Conservation (phyloP, 2,113 vertebrate genomes). For the Hypomesus transpacificus region DNA sequence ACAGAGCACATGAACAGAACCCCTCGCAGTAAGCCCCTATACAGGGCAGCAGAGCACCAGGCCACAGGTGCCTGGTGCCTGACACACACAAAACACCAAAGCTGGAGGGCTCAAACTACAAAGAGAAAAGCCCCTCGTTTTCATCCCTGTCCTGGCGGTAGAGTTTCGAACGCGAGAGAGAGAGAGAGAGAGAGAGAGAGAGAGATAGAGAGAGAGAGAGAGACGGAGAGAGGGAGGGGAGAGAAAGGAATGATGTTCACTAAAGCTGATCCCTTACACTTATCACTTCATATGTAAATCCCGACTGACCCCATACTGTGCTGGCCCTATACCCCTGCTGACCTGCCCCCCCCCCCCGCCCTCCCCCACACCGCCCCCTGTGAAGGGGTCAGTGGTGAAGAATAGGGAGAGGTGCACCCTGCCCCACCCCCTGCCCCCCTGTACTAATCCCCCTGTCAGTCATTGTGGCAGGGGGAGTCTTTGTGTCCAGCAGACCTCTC, state of each 20-base stretch:
- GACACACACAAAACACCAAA: not conserved
- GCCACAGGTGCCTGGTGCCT: not conserved
- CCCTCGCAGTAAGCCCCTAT: not conserved
- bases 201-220: not conserved
- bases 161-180: not conserved
- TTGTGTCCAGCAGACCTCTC: conserved; percentile 25
- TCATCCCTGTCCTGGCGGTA: not conserved
- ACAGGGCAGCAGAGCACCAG: not conserved
- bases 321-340: not conserved
- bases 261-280: conserved; percentile 39
- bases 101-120: conserved; percentile 6
- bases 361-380: conserved; percentile 16
- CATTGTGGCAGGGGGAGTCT: conserved; percentile 30
- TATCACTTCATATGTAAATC: conserved; percentile 61
- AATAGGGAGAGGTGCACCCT: conserved; percentile 42
- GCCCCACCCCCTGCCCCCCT: conserved; percentile 30
- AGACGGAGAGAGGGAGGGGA: conserved; percentile 9
- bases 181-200: not conserved
- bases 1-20: not conserved
- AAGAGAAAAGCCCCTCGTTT: not conserved
- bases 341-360: conserved; percentile 5
- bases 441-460: conserved; percentile 59
- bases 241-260: not conserved
- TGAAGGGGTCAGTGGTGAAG: conserved; percentile 44
- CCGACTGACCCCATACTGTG: conserved; percentile 51